These are phyloP conservation scores for Labroides dimidiatus DNA, from an alignment of 2,797 vertebrate species.

Conservation along the genomic window DNA sequence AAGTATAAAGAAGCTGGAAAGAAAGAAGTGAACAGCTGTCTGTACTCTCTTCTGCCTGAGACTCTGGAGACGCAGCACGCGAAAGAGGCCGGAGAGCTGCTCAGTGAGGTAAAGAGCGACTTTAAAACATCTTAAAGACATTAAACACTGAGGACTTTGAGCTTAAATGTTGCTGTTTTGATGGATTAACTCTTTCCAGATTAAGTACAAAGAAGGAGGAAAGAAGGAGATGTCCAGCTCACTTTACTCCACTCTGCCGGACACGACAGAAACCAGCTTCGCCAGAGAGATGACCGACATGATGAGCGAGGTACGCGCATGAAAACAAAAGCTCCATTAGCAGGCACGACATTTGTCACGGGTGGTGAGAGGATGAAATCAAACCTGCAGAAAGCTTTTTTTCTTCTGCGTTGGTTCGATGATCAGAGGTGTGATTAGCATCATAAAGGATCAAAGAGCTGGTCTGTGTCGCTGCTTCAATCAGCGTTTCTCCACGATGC, in stretches of 20 bases:
- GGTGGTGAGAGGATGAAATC: not conserved
- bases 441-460: slow-evolving; percentile 44
- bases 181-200: not conserved
- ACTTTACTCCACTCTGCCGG: slow-evolving; percentile 57
- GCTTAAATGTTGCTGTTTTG: not conserved
- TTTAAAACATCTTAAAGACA: too few species aligned
- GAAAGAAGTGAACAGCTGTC: slow-evolving; percentile 77
- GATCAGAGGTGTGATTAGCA: slow-evolving; percentile 24
- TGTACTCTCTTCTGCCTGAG: slow-evolving; percentile 88
- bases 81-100: slow-evolving; percentile 83
- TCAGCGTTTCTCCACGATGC: slow-evolving; percentile 16
- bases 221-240: slow-evolving; percentile 37
- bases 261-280: slow-evolving; percentile 57
- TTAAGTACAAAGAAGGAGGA: slow-evolving; percentile 33
- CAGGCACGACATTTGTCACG: too few species aligned
- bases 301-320: slow-evolving; percentile 48
- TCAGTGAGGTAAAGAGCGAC: slow-evolving; percentile 85
- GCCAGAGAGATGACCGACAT: slow-evolving; percentile 48
- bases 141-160: too few species aligned
- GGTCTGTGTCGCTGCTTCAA: not conserved
- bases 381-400: not conserved
- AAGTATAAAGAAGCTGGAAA: slow-evolving; percentile 89
- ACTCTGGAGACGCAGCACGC: slow-evolving; percentile 88
- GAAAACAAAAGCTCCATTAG: too few species aligned
- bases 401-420: not conserved